These are phyloP conservation scores for Oscheius sp. DNA, from an alignment of 2,888 invertebrate species.

Conservation along the genomic window DNA sequence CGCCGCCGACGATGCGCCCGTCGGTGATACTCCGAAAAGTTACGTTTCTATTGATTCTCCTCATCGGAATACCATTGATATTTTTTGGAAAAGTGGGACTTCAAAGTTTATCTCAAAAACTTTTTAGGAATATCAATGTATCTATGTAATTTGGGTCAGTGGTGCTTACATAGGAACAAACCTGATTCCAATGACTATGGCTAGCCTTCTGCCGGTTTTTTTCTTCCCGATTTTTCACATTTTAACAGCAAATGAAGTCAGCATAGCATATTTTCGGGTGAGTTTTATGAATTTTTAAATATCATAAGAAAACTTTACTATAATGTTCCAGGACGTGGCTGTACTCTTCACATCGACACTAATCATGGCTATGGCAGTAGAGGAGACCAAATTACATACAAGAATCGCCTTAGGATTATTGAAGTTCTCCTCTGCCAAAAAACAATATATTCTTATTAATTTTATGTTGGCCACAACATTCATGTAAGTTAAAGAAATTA, in stretches of 20 bases:
- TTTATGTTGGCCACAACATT: slow-evolving; percentile 49
- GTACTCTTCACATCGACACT: slow-evolving; percentile 45
- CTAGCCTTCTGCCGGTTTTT: slow-evolving; percentile 52
- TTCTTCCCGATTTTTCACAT: slow-evolving; percentile 55
- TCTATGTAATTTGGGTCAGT: slow-evolving; percentile 46
- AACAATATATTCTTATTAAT: slow-evolving; percentile 42
- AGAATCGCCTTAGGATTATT: slow-evolving; percentile 49
- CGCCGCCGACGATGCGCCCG: too few relatives aligned
- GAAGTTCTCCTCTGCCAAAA: slow-evolving; percentile 42
- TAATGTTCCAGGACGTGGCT: slow-evolving; percentile 41
- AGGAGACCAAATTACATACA: slow-evolving; percentile 47
- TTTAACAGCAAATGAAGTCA: slow-evolving; percentile 41
- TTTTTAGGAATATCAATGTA: slow-evolving; percentile 49
- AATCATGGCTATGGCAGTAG: slow-evolving; percentile 53
- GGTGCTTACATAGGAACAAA: slow-evolving; percentile 50
- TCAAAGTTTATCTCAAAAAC: not conserved
- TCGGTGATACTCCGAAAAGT: too few relatives aligned
- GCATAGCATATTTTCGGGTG: slow-evolving; percentile 41
- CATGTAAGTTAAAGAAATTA: slow-evolving; percentile 31
- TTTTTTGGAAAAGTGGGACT: slow-evolving; percentile 13
- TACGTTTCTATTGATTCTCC: slow-evolving; percentile 8
- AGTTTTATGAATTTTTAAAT: not conserved
- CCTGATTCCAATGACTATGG: slow-evolving; percentile 52
- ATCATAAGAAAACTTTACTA: not conserved
- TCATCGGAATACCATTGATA: slow-evolving; percentile 18